A percentile compares a stretch with the other conserved stretches of the same genome.
Conservation (phyloP, 2,797 vertebrate species). For the Pteropus rufus region DNA sequence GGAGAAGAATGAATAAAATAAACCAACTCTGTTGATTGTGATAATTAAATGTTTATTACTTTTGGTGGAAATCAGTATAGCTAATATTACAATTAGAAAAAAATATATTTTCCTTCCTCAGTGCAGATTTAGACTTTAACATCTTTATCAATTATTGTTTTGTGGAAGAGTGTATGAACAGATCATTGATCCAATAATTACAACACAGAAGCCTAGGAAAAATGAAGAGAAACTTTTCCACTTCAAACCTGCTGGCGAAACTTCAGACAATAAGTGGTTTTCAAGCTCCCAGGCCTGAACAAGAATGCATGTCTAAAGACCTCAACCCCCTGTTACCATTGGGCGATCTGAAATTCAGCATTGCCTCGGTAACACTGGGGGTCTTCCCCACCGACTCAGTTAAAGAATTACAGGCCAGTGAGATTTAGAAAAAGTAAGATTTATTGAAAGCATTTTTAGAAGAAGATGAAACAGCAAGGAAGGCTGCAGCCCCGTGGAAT, state of each 20-base stretch:
- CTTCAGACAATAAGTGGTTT: not conserved
- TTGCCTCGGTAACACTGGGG: no score
- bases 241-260: not conserved
- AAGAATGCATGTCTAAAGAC: not conserved
- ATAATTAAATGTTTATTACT: not conserved
- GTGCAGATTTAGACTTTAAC: not conserved
- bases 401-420: no score
- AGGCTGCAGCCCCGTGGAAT: no score
- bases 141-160: not conserved
- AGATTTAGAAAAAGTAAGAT: no score
- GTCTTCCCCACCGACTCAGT: no score
- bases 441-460: no score
- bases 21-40: not conserved
- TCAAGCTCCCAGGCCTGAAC: not conserved
- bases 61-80: not conserved
- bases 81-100: not conserved
- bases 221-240: not conserved
- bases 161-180: not conserved
- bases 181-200: not conserved
- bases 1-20: not conserved
- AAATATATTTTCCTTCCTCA: not conserved
- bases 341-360: no score
- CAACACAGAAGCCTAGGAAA: not conserved
- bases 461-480: no score
- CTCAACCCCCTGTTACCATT: no score